These are phyloP conservation scores for Tragulus kanchil DNA, from an alignment of 2,113 vertebrate genomes.

Conservation along the genomic window DNA sequence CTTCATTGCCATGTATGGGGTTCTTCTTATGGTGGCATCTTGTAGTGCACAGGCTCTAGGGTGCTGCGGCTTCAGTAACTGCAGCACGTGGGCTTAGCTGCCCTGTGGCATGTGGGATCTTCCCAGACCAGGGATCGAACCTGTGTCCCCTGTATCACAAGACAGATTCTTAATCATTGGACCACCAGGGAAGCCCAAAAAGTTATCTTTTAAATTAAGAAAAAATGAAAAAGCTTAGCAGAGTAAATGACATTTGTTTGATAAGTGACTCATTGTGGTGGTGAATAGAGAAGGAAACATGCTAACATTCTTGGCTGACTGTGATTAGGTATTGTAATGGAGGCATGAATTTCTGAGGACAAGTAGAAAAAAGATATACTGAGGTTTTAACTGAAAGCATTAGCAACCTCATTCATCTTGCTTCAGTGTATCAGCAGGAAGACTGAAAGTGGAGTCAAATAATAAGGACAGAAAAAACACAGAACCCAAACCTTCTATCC, in stretches of 20 bases:
- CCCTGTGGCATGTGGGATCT: no score
- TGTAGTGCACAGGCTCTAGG: no score
- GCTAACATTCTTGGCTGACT: background rate
- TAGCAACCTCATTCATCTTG: background rate
- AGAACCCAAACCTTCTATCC: background rate
- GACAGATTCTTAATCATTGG: no score
- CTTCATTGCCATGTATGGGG: no score
- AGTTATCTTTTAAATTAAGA: background rate
- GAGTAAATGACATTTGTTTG: background rate
- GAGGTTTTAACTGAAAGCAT: background rate
- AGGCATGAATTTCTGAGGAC: background rate
- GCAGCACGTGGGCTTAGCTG: no score
- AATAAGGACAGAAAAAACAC: background rate
- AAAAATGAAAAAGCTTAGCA: background rate
- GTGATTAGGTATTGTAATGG: background rate
- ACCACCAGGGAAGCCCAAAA: no score
- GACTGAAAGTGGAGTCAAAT: accelerated
- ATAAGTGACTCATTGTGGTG: background rate
- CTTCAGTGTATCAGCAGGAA: background rate
- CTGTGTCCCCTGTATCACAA: no score
- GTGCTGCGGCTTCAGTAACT: no score
- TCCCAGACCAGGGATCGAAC: no score
- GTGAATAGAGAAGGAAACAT: background rate
- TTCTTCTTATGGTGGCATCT: no score
- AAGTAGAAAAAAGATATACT: background rate